Conservation (phyloP, 2,113 vertebrate species). For the Apodemus sylvaticus region DNA sequence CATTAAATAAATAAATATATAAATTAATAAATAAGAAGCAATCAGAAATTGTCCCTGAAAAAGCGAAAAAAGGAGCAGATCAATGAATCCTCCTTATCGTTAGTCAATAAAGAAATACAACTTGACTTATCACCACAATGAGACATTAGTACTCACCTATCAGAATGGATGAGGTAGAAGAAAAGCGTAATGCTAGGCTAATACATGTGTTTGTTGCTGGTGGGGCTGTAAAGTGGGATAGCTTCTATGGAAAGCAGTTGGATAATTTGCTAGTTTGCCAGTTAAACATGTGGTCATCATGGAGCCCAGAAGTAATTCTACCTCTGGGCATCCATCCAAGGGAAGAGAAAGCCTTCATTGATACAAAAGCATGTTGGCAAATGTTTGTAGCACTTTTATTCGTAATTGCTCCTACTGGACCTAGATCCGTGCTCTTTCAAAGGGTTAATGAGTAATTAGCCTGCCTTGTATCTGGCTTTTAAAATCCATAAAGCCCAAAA, state of each 20-base stretch:
- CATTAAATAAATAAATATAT: no score
- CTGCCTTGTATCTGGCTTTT: rapidly evolving
- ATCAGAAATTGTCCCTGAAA: neutral
- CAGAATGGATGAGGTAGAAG: neutral
- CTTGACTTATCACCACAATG: neutral
- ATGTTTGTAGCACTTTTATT: neutral
- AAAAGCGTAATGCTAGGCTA: neutral
- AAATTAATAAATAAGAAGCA: neutral
- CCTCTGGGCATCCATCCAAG: neutral
- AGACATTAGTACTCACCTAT: neutral
- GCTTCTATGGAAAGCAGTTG: neutral
- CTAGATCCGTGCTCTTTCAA: neutral
- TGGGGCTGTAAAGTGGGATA: neutral
- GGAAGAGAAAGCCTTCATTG: neutral
- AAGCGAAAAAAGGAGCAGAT: neutral
- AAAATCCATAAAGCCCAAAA: rapidly evolving
- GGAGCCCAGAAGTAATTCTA: neutral
- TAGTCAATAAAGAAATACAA: neutral
- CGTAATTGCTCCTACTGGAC: neutral
- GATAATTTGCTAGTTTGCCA: neutral
- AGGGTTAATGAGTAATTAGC: neutral
- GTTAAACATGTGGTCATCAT: neutral
- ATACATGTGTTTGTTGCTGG: neutral
- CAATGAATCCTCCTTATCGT: no score
- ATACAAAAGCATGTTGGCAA: neutral